Percentiles rank a stretch among this genome's conserved stretches.
Evolutionary conservation across 92 coral and sea anemone genomes (phyloP).

Genomic region (Blastomussa wellsi): DNA sequence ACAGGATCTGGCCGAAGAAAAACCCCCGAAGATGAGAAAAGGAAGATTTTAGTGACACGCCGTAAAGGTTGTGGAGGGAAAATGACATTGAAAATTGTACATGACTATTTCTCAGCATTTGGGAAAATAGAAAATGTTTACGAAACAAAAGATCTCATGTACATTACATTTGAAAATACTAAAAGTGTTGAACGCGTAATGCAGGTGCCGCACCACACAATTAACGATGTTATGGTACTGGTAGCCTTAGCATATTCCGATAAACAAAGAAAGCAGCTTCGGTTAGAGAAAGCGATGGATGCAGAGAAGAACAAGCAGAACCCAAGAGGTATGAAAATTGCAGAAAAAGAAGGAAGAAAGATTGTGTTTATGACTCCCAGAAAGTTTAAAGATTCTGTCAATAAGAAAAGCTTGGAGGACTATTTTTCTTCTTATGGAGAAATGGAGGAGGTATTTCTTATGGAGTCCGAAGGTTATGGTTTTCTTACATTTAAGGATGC

Average conservation of each 20-base stretch:
- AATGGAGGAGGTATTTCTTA: not conserved
- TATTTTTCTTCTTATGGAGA: constrained; percentile 19
- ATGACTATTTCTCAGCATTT: constrained; percentile 13
- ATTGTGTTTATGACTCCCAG: not conserved
- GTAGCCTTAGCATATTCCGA: constrained; percentile 1
- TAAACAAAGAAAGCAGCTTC: constrained; percentile 8
- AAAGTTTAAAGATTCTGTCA: not conserved
- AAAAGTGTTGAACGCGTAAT: not conserved
- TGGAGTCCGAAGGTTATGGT: constrained; percentile 19
- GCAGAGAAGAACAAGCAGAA: not conserved
- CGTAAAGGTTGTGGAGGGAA: not conserved
- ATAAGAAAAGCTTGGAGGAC: not conserved
- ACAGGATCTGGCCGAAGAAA: not conserved
- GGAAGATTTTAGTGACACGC: constrained; percentile 11
- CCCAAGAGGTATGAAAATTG: not conserved
- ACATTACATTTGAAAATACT: not conserved
- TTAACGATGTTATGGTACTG: not conserved
- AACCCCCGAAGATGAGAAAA: not conserved
- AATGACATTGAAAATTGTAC: not conserved
- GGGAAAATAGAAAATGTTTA: constrained; percentile 4
- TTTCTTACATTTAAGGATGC: constrained; percentile 15
- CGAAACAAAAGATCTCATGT: not conserved
- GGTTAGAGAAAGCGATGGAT: constrained; percentile 7
- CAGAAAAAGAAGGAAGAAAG: constrained; percentile 7
- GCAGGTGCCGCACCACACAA: not conserved